phyloP scores from a whole-genome alignment of 2,797 vertebrate genomes.

The Dallia pectoralis region DNA sequence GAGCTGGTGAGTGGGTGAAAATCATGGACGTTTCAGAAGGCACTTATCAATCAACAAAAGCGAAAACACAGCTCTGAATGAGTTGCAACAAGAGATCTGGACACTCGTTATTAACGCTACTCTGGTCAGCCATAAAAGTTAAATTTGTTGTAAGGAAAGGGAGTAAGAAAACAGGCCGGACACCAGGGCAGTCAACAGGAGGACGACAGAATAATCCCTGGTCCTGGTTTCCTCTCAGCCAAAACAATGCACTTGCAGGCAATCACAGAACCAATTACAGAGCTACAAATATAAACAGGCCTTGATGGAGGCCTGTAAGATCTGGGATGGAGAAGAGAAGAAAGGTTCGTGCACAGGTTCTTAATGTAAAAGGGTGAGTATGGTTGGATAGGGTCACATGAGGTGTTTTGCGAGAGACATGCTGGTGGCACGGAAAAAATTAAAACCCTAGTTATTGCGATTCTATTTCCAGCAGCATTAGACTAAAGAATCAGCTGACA shows the following conservation, averaged over 20 bases:
- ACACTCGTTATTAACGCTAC: constrained; percentile 26
- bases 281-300: constrained; percentile 57
- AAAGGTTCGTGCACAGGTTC: constrained; percentile 27
- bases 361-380: constrained; percentile 39
- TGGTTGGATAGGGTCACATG: background rate
- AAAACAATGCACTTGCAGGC: constrained; percentile 60
- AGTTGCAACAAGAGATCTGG: constrained; percentile 4
- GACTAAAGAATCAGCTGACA: too few species aligned
- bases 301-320: constrained; percentile 56
- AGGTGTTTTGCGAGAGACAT: background rate
- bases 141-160: constrained; percentile 21
- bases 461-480: too few species aligned
- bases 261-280: constrained; percentile 58
- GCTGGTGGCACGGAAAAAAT: too few species aligned
- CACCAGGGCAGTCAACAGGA: constrained; percentile 18
- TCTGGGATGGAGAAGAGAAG: constrained; percentile 43
- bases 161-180: background rate
- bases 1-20: background rate
- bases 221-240: constrained; percentile 44
- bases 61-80: constrained; percentile 17
- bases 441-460: too few species aligned
- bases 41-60: constrained; percentile 1
- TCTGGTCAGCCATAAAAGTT: constrained; percentile 26
- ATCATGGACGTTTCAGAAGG: background rate
- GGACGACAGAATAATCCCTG: constrained; percentile 35